Base-by-base conservation (phyloP, 2,113 vertebrate genomes). In the Axis porcinus region DNA sequence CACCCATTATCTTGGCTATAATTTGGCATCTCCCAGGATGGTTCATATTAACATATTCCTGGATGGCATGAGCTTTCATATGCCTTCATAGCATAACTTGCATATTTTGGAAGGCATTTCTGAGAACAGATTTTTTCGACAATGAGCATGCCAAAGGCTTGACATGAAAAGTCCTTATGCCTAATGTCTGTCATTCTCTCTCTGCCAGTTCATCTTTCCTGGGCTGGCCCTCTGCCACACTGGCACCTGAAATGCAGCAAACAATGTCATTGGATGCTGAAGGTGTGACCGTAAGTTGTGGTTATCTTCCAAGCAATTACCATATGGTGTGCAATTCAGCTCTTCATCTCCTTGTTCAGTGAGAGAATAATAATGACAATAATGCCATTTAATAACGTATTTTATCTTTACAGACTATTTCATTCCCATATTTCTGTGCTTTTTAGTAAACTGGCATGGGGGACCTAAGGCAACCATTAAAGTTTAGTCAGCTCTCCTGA, bases 161-260 rank as follows among this genome's bases (percentile, higher is more conserved):
- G 98, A 98, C 98, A 99, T 99, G 98, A 98, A 98, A 98, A 98
- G 97, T 98, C 97, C 98, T 98, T 98, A 98, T 97, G 98, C 98
- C 98, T 99, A 99, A 98, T 98, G 98, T 98, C 98, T 99, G 98
- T 99, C 98, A 98, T 98, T 99, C 98, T 94, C 0, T 98, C 97
- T 98, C 97, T 98, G 99, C 98, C 98, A 98, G 97, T 98, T 98
- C 98, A 98, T 99, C 98, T 98, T 99, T 99, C 94, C 98, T 98
- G 94, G 96, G 62, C 95, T 99, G 98, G 98, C 98, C 81, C 57
- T 78, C 50, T 97, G 98, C 98, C 98, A 98, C 95, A 9, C 97
- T 99, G 99, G 98, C 98, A 99, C 98, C 96, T 96, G 98, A 98
- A 97, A 97, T 83, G 79, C 19, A 98, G 96, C 95, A 98, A 98